Percentiles rank a stretch among this genome's conserved stretches.
Conservation (phyloP, 2,888 invertebrate genomes). For the Liopterus haemorrhoidalis region DNA sequence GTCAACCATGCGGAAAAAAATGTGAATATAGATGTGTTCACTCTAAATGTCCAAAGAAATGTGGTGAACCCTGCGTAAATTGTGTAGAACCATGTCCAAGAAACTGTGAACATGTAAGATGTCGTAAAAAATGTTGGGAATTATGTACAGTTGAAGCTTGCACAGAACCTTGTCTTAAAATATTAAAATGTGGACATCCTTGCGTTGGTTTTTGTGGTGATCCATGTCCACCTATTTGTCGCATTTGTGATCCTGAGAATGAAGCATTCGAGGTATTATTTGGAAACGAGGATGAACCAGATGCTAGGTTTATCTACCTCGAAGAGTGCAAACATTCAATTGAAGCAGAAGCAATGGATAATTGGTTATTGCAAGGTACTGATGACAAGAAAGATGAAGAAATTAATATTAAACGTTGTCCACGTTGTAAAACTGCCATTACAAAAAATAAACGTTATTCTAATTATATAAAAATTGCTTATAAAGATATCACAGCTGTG, state of each 20-base stretch:
- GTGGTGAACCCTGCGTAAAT: conserved; percentile 44
- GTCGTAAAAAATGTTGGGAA: conserved; percentile 47
- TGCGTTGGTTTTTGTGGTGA: conserved; percentile 71
- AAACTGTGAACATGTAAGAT: conserved; percentile 48
- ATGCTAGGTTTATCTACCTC: conserved; percentile 52
- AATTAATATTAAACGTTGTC: conserved; percentile 47
- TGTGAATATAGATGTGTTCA: conserved; percentile 52
- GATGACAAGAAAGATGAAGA: conserved; percentile 34
- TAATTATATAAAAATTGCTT: conserved; percentile 47
- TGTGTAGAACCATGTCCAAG: conserved; percentile 41
- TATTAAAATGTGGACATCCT: conserved; percentile 52
- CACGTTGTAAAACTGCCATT: conserved; percentile 55
- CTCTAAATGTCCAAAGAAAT: conserved; percentile 47
- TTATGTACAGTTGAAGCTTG: conserved; percentile 48
- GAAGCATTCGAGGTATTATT: conserved; percentile 47
- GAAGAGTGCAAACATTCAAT: conserved; percentile 51
- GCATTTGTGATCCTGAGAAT: conserved; percentile 51
- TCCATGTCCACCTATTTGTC: conserved; percentile 57
- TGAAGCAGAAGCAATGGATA: conserved; percentile 48
- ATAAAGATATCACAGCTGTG: conserved; percentile 45
- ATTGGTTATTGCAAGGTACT: conserved; percentile 41
- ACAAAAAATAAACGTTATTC: conserved; percentile 54
- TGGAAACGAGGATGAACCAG: conserved; percentile 50
- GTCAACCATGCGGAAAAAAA: conserved; percentile 51
- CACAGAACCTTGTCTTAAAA: conserved; percentile 42